Evolutionary conservation across 2,888 invertebrate species (phyloP).

Genomic region (Drosophila recens): DNA sequence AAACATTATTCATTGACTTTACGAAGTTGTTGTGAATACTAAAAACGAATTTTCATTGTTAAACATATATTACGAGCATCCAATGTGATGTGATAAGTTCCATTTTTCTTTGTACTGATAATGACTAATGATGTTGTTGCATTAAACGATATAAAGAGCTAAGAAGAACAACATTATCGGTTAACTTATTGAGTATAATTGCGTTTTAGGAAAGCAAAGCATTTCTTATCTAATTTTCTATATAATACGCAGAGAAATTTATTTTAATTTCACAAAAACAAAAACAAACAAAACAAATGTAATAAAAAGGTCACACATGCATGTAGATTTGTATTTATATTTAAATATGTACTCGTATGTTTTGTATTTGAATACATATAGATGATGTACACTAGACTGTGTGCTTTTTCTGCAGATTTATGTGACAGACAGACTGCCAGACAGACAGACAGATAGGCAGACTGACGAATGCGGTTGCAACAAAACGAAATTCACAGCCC

Average conservation of each 20-base stretch:
- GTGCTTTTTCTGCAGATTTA: constrained; percentile 30
- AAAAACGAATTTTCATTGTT: constrained; percentile 28
- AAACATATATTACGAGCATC: constrained; percentile 1
- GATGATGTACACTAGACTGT: constrained; percentile 21
- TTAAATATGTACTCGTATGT: constrained; percentile 6
- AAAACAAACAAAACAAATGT: background rate
- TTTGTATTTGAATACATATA: constrained; percentile 12
- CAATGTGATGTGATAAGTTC: constrained; percentile 11
- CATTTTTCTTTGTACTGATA: constrained; percentile 8
- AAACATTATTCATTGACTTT: constrained; percentile 59
- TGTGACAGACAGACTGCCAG: constrained; percentile 22
- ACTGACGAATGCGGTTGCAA: constrained; percentile 28
- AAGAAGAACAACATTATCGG: background rate
- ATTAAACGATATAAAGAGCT: constrained; percentile 3
- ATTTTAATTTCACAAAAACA: constrained; percentile 13
- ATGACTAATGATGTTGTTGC: background rate
- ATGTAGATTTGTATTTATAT: constrained; percentile 6
- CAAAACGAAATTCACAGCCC: constrained; percentile 46
- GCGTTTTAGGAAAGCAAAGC: background rate
- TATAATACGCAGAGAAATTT: constrained; percentile 14
- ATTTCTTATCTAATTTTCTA: constrained; percentile 9
- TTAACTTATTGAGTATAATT: background rate
- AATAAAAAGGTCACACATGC: constrained; percentile 2
- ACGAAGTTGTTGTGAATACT: constrained; percentile 2
- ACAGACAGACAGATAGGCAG: background rate